phyloP scores from a whole-genome alignment of 2,888 invertebrate genomes.

The Conchocele bisecta region DNA sequence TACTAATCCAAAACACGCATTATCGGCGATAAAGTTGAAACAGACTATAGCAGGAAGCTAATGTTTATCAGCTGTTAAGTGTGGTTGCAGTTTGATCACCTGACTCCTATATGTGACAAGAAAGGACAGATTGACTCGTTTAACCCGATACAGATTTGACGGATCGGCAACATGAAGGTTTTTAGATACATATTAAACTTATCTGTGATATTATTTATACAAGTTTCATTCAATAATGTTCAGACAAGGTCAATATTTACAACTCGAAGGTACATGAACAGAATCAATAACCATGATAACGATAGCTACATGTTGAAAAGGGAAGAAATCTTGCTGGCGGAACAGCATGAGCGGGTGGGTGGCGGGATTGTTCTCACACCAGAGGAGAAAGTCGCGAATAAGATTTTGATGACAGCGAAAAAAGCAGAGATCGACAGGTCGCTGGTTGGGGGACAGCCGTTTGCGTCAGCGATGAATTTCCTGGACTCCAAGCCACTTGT shows the following conservation, averaged over 20 bases:
- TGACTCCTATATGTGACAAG: not conserved
- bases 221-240: constrained; percentile 31
- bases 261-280: not conserved
- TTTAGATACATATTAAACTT: not conserved
- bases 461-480: constrained; percentile 60
- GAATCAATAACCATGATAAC: not conserved
- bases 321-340: constrained; percentile 49
- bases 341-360: constrained; percentile 57
- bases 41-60: constrained; percentile 39
- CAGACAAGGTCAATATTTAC: constrained; percentile 37
- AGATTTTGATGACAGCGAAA: constrained; percentile 60
- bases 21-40: too few relatives aligned
- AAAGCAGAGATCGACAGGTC: constrained; percentile 50
- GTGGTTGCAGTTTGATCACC: constrained; percentile 10
- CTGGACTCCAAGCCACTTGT: constrained; percentile 58
- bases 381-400: constrained; percentile 62
- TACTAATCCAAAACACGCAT: too few relatives aligned
- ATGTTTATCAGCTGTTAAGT: constrained; percentile 33
- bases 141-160: too few relatives aligned
- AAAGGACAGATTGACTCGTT: too few relatives aligned
- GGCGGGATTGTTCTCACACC: constrained; percentile 56
- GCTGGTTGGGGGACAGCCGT: constrained; percentile 44
- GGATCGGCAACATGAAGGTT: constrained; percentile 10
- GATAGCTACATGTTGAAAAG: constrained; percentile 45
- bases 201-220: not conserved